Evolutionary conservation across 1,140 invertebrate genomes (phyloP), one percentile per base, ranked within the genome.

Genomic region (Drosophila kanapiae): DNA sequence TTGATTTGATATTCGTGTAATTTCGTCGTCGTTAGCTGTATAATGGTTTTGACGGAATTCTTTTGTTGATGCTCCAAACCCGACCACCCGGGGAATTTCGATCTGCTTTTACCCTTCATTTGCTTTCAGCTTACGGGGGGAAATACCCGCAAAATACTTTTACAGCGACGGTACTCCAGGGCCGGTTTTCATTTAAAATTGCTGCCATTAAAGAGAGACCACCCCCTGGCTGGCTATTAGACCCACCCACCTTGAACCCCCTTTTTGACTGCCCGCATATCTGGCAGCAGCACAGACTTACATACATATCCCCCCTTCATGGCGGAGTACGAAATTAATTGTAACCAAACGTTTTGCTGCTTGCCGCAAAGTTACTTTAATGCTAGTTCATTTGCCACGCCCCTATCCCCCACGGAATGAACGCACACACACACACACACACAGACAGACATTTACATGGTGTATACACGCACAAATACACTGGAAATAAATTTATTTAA

Each of bases 301-400:
- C 47, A 29, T 14, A 16, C 27, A 31, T 29, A 1, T 13, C 6
- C 16, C 23, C 64, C 16, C 42, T 16, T 40, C 9, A 31, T 58
- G 56, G 48, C 64, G 61, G 65, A 75, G 77, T 81, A 78, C 78
- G 62, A 78, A 87, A 87, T 88, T 88, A 88, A 88, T 88, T 87
- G 84, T 68, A 68, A 78, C 48, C 72, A 65, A 78, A 84, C 84
- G 84, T 88, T 88, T 78, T 80, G 84, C 84, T 88, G 76, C 78
- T 84, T 90, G 74, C 84, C 80, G 56, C 84, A 88, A 72, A 84
- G 74, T 88, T 84, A 68, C 72, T 75, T 77, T 84, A 65, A 88
- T 71, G 54, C 69, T 84, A 88, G 80, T 88, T 88, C 85, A 90
- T 84, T 88, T 80, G 80, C 68, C 84, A 80, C 71, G 61, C 80